Evolutionary conservation across 2,888 invertebrate genomes (phyloP).

Genomic region (Chouioia cunea): DNA sequence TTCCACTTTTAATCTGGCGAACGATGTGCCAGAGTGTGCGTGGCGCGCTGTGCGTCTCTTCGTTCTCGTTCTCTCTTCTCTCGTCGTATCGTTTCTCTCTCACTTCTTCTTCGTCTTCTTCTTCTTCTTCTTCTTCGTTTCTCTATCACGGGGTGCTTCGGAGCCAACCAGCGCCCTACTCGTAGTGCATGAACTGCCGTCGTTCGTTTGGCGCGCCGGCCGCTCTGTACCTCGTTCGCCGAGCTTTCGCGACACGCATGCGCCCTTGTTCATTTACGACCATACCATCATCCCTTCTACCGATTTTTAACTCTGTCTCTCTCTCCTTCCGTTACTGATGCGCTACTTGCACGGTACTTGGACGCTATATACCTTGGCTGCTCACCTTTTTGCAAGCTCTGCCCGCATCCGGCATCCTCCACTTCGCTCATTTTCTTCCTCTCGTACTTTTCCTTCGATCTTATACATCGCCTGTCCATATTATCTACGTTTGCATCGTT

Average conservation of each 20-base stretch:
- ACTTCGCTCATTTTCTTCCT: too few species aligned
- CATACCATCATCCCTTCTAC: not conserved
- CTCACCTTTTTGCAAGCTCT: constrained; percentile 4
- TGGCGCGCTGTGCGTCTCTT: constrained; percentile 25
- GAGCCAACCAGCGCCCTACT: constrained; percentile 72
- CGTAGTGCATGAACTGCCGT: constrained; percentile 73
- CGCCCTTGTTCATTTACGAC: constrained; percentile 49
- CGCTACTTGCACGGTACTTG: not conserved
- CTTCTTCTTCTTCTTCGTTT: constrained; percentile 11
- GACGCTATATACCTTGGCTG: constrained; percentile 17
- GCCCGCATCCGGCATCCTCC: not conserved
- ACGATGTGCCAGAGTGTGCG: not conserved
- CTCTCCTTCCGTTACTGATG: not conserved
- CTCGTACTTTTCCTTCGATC: not conserved
- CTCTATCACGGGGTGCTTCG: constrained; percentile 59
- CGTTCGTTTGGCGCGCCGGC: constrained; percentile 73
- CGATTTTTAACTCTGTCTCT: not conserved
- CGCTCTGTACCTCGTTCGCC: constrained; percentile 64
- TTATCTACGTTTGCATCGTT: not conserved
- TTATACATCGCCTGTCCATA: constrained; percentile 49
- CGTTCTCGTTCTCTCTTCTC: constrained; percentile 39
- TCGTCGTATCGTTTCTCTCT: constrained; percentile 48
- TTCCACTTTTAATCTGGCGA: too few species aligned
- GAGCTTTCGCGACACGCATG: constrained; percentile 64
- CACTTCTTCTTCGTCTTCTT: not conserved